Evolutionary conservation across 2,113 vertebrate species (phyloP), one percentile per base, ranked within the genome.

Genomic region (Tretioscincus oriximinensis): DNA sequence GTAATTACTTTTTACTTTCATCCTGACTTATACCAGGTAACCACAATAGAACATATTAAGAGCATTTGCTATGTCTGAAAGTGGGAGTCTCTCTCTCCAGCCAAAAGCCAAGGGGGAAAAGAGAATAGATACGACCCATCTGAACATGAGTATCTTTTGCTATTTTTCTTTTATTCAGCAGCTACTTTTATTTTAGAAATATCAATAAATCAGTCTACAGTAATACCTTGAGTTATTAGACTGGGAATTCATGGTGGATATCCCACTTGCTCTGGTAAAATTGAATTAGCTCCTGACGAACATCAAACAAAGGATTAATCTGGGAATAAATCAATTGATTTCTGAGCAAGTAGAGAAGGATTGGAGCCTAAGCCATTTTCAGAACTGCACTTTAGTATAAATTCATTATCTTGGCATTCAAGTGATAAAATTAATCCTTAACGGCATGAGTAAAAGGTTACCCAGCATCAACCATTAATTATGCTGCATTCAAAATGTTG

Each of bases 401-500:
- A 66, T 73, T 80, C 68, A 31, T 18, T 49, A 73, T 66, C 70
- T 66, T 73, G 69, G n/a, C 41, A 81, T 63, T 80, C 64, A 73
- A 26, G 28, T 51, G 61, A 76, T 74, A 78, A 65, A 10, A 1
- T 29, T 0, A 49, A 26, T 79, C 10, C 79, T 76, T 51, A 35
- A 79, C 45, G 67, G 65, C 0, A 66, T 70, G 12, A 65, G 71
- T 87, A 86, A 76, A 85, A 65, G n/a, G 61, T 60, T 68, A 84
- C 71, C 69, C 81, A 31, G 61, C 49, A 54, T 68, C 61, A 88
- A 72, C 66, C 64, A 61, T 41, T 35, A 80, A 61, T 82, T 4
- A 22, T 49, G 35, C 68, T 83, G 78, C 73, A 82, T 54, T 87
- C 69, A 81, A 81, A 83, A 71, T 84, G 49, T 26, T 82, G 16